Evolutionary conservation across 1,140 invertebrate species (phyloP), one percentile per base, ranked within the genome.

Genomic region (Calliphora vicina): DNA sequence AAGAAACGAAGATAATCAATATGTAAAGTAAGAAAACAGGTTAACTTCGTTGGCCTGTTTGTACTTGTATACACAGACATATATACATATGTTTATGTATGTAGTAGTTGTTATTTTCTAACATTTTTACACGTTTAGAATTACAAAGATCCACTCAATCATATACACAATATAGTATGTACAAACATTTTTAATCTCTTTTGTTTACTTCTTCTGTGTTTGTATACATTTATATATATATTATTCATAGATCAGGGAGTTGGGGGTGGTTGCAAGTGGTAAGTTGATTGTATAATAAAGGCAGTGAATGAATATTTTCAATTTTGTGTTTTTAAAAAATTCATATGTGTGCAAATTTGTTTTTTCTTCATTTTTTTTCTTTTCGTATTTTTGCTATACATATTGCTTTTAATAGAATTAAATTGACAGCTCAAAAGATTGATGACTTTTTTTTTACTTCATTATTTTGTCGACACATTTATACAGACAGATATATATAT

Each of bases 361-460:
- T 83, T 71, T 76, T 83, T 72, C 35, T 43, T 3, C 43, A 35
- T 83, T 57, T 3, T 17, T 2, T 57, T 57, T 57, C 0, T 57
- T 57, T 17, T 57, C n/a, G 15, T 57, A n/a, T 17, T 23, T 67
- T n/a, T 67, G n/a, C n/a, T 67, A 25, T 67, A 67, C 61, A 67
- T 67, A 67, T 67, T 67, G 61, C 61, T 67, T 83, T 83, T 83
- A 83, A 83, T 83, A 80, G 50, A 57, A 83, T 83, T 71, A 80
- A 83, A 83, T 83, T 83, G 82, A 80, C 82, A 83, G 74, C 82
- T 80, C 82, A 29, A 67, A 83, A 83, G 82, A 83, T 83, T 83
- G 82, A 83, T 83, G 82, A 72, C 42, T 83, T 26, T 26, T 81
- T n/a, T 67, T 50, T 74, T 29, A 42, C 73, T 74, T 74, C 35